These are phyloP conservation scores for Amphiprion ocellaris DNA, from an alignment of 2,113 vertebrate genomes.

Conservation along the genomic window DNA sequence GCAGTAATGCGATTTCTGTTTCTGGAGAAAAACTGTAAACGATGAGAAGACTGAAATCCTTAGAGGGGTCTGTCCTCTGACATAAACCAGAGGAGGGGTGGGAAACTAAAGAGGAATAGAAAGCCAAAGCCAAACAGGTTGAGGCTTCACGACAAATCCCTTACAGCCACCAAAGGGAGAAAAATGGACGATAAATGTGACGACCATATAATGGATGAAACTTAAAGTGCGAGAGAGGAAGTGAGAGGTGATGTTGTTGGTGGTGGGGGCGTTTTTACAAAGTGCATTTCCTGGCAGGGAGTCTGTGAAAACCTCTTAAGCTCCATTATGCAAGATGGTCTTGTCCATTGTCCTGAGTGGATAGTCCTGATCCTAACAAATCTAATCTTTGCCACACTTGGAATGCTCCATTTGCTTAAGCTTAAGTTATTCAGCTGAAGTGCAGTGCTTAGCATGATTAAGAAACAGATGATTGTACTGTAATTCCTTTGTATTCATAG, in stretches of 20 bases:
- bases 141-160: not conserved
- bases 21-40: slow-evolving; percentile 11
- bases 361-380: slow-evolving; percentile 53
- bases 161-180: not conserved
- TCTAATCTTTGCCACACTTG: slow-evolving; percentile 48
- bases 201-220: not conserved
- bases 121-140: not conserved
- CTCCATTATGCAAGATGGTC: slow-evolving; percentile 64
- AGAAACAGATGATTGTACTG: slow-evolving; percentile 10
- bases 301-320: slow-evolving; percentile 63
- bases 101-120: not conserved
- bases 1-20: slow-evolving; percentile 15
- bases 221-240: not conserved
- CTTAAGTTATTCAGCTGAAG: slow-evolving; percentile 30
- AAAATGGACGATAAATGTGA: not conserved
- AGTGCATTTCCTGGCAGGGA: slow-evolving; percentile 66
- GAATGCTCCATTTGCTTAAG: slow-evolving; percentile 35
- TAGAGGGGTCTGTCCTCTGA: not conserved
- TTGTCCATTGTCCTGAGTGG: slow-evolving; percentile 49
- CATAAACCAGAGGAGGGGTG: not conserved
- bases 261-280: slow-evolving; percentile 15
- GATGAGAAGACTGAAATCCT: not conserved
- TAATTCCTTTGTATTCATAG: not conserved
- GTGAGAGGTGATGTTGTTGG: not conserved
- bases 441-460: slow-evolving; percentile 27